Percentiles rank a stretch among this genome's conserved stretches.
phyloP scores from a whole-genome alignment of 2,888 invertebrate genomes.

The Matsumyia berberina region DNA sequence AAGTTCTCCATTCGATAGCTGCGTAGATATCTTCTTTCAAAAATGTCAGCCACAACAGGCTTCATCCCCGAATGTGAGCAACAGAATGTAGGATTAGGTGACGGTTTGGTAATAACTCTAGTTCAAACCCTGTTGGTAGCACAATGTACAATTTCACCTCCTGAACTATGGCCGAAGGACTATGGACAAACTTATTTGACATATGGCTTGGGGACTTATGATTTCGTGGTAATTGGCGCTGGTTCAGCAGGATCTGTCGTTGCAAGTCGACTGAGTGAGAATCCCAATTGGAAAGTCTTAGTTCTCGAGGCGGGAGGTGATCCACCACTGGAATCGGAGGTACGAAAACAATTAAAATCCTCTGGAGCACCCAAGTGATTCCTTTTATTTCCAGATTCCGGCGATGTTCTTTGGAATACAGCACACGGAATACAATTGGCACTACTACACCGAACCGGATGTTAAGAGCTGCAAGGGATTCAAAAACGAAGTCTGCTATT shows the following conservation, averaged over 20 bases:
- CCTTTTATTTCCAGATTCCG: slow-evolving; percentile 78
- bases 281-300: slow-evolving; percentile 78
- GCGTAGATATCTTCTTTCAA: no score
- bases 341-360: no score
- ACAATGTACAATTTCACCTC: slow-evolving; percentile 86
- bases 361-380: no score
- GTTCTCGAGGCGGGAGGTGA: slow-evolving; percentile 79
- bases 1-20: neutral
- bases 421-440: slow-evolving; percentile 79
- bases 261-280: slow-evolving; percentile 79
- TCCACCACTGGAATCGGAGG: slow-evolving; percentile 79
- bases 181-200: slow-evolving; percentile 77
- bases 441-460: slow-evolving; percentile 79
- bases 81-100: slow-evolving; percentile 79
- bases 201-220: slow-evolving; percentile 78
- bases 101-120: slow-evolving; percentile 85
- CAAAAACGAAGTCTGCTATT: slow-evolving; percentile 81
- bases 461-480: slow-evolving; percentile 79
- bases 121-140: slow-evolving; percentile 86
- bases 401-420: slow-evolving; percentile 77
- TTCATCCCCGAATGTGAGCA: slow-evolving; percentile 76
- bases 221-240: slow-evolving; percentile 46
- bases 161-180: slow-evolving; percentile 85
- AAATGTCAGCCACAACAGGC: slow-evolving; percentile 10
- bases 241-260: slow-evolving; percentile 73